phyloP scores from a whole-genome alignment of 1,140 invertebrate species.

The Zophobas atratus region DNA sequence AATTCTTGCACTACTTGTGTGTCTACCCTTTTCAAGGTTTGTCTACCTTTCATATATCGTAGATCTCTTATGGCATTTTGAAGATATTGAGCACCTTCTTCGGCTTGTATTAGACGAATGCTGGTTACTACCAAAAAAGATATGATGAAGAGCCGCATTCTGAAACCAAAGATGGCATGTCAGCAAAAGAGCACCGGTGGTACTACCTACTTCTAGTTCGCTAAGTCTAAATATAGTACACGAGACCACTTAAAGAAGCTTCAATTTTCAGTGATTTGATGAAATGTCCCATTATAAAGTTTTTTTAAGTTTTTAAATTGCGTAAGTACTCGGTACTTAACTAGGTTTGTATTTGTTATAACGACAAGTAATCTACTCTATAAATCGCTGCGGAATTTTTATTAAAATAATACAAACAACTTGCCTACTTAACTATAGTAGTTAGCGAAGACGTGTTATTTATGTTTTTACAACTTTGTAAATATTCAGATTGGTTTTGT shows the following conservation, averaged over 20 bases:
- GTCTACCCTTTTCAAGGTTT: constrained; percentile 53
- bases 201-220: too few relatives aligned
- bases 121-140: constrained; percentile 52
- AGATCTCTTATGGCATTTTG: constrained; percentile 64
- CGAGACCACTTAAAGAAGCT: too few relatives aligned
- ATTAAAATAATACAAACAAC: constrained; percentile 37
- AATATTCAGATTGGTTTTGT: constrained; percentile 8
- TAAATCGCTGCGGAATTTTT: neutral
- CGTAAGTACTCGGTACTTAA: too few relatives aligned
- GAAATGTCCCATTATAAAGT: constrained; percentile 1
- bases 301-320: constrained; percentile 26
- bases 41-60: constrained; percentile 55
- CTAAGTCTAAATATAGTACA: too few relatives aligned
- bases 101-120: constrained; percentile 29
- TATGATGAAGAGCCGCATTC: constrained; percentile 52
- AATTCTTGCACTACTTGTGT: constrained; percentile 37
- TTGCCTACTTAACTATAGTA: constrained; percentile 6
- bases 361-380: too few relatives aligned
- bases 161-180: constrained; percentile 36
- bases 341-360: too few relatives aligned
- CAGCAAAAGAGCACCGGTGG: too few relatives aligned
- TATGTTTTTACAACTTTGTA: constrained; percentile 22
- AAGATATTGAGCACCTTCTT: constrained; percentile 63
- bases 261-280: too few relatives aligned
- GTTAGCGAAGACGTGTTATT: constrained; percentile 30